Evolutionary conservation across 2,797 vertebrate genomes (phyloP).

Genomic region (Dipus sagitta): DNA sequence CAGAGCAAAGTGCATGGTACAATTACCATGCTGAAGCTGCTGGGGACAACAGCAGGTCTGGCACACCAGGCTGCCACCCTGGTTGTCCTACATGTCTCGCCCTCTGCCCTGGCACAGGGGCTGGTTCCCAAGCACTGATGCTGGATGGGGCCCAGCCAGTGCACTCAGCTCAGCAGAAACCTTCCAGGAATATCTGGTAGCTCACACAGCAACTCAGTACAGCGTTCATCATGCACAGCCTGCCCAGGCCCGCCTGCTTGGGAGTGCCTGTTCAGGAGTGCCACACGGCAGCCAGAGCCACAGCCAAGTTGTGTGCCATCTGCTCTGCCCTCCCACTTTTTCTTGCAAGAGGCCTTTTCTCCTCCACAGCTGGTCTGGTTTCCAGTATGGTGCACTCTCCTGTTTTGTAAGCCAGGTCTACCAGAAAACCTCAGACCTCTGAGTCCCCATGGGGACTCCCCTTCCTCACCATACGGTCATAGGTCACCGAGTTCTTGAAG

Average conservation of each 20-base stretch:
- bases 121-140: not conserved
- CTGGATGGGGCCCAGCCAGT: slow-evolving; percentile 17
- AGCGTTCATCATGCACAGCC: fast-evolving
- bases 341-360: not conserved
- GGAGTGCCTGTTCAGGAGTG: not conserved
- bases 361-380: not conserved
- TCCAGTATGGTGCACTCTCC: not conserved
- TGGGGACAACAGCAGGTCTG: not conserved
- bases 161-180: slow-evolving; percentile 59
- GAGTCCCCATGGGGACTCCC: not conserved
- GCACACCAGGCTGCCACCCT: not conserved
- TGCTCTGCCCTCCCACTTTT: not conserved
- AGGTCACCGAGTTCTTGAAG: not conserved
- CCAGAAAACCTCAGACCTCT: not conserved
- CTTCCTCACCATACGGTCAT: not conserved
- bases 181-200: not conserved
- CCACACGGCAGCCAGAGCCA: not conserved
- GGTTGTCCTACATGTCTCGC: not conserved
- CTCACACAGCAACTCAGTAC: not conserved
- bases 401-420: not conserved
- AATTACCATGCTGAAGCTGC: not conserved
- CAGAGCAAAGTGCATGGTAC: not conserved
- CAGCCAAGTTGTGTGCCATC: not conserved
- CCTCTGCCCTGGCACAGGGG: slow-evolving; percentile 7
- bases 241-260: not conserved